Base-by-base conservation (phyloP, 1,140 invertebrate genomes). In the Neodiprion virginianus region DNA sequence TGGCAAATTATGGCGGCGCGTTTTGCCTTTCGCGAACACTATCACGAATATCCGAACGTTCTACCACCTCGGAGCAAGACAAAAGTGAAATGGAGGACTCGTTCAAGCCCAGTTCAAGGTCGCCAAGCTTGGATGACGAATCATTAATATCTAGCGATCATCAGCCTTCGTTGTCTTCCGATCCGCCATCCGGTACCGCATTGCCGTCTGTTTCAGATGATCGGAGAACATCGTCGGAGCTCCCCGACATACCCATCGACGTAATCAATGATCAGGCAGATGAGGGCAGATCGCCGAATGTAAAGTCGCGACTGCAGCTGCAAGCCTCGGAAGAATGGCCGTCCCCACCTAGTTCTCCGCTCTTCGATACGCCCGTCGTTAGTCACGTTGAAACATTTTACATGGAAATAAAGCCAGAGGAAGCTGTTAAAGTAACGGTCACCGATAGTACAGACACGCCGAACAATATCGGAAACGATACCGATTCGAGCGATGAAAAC, bases 311-410 rank as follows among this genome's bases (percentile, higher is more conserved):
- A 66, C 72, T 89, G 8, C 84, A 88, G 71, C 82, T 89, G 48
- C 91, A 92, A 79, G 91, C 93, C 74, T 93, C 93, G 5, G 93
- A 95, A 77, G 92, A 93, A 75, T 94, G 94, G 93, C 94, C 94
- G 3, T 94, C 94, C 12, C 93, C 94, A 1, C 93, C 94, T 1
- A 93, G 93, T 12, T 94, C 92, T 69, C 90, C 93, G 21, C 83
- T 93, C 40, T 89, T 89, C 40, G 92, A 93, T 72, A 92, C 91
- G 5, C 89, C 89, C 47, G 86, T 93, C 12, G 91, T 95, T n/a
- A 94, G 93, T 81, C 94, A 94, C 82, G 93, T 96, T n/a, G 93
- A 96, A 86, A 95, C 95, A 47, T 95, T 94, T 84, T 96, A 95
- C 78, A 92, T 95, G 87, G 94, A 93, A 75, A 91, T 93, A 61